phyloP scores from a whole-genome alignment of 2,888 invertebrate genomes.

The Oxystoma pomonae region DNA sequence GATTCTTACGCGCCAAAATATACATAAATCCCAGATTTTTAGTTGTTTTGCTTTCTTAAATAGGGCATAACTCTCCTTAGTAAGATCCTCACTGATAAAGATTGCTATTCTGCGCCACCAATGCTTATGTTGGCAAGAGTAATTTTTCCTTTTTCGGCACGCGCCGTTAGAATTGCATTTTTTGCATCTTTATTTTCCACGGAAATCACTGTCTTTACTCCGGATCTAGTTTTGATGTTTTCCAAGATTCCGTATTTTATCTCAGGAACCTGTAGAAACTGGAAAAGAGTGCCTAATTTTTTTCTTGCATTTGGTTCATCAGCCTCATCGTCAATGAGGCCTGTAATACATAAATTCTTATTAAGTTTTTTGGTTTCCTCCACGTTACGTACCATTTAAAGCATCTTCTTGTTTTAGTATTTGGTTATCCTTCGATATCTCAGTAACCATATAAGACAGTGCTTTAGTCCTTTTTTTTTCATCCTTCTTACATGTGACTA shows the following conservation, averaged over 20 bases:
- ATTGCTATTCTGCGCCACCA: background rate
- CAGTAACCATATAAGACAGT: background rate
- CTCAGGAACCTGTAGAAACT: background rate
- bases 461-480: background rate
- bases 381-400: background rate
- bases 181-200: background rate
- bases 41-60: background rate
- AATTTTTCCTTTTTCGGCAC: background rate
- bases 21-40: too few relatives aligned
- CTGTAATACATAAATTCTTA: background rate
- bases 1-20: too few relatives aligned
- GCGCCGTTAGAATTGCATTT: background rate
- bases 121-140: background rate
- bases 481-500: background rate
- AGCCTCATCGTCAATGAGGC: background rate
- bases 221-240: background rate
- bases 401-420: background rate
- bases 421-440: background rate
- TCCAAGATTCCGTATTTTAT: background rate
- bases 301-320: background rate
- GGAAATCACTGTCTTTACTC: background rate
- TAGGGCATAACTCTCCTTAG: background rate
- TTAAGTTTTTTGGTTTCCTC: background rate
- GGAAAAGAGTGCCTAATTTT: background rate
- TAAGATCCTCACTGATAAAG: background rate